These are phyloP conservation scores for Pegoplata infirma DNA, from an alignment of 2,888 invertebrate species.

Conservation along the genomic window DNA sequence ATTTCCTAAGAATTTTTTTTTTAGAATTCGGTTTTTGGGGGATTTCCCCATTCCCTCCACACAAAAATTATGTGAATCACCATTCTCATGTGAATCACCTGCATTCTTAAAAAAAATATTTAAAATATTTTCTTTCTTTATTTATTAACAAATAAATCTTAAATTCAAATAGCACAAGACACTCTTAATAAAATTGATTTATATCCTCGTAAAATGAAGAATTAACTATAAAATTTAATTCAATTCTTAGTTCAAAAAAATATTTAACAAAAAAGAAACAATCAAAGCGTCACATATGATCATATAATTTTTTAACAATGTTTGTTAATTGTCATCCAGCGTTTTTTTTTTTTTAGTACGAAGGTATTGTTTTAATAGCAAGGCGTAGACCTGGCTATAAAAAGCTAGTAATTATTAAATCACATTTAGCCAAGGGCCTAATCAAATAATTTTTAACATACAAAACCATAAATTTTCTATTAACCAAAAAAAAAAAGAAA, in stretches of 20 bases:
- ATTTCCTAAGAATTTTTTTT: too few species aligned
- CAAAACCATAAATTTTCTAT: conserved; percentile 37
- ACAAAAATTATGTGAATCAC: background rate
- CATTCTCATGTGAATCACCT: background rate
- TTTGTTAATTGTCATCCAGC: conserved; percentile 41
- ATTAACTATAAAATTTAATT: conserved; percentile 24
- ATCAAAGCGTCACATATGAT: conserved; percentile 9
- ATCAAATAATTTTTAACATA: conserved; percentile 27
- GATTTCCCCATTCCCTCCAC: too few species aligned
- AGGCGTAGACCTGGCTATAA: conserved; percentile 51
- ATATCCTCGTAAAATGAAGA: too few species aligned
- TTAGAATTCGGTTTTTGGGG: too few species aligned
- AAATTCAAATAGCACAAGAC: background rate
- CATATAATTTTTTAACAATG: conserved; percentile 30
- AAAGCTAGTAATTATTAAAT: conserved; percentile 56
- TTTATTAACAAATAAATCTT: background rate
- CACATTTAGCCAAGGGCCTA: conserved; percentile 40
- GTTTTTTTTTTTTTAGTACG: conserved; percentile 25
- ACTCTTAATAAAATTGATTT: background rate
- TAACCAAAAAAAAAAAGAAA: conserved; percentile 26
- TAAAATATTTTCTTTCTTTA: background rate
- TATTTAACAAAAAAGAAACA: background rate
- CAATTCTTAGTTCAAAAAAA: background rate
- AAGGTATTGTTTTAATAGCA: conserved; percentile 39
- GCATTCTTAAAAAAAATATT: background rate